Evolutionary conservation across 2,888 invertebrate species (phyloP), one percentile per base, ranked within the genome.

Genomic region (Caenorhabditis virilis): DNA sequence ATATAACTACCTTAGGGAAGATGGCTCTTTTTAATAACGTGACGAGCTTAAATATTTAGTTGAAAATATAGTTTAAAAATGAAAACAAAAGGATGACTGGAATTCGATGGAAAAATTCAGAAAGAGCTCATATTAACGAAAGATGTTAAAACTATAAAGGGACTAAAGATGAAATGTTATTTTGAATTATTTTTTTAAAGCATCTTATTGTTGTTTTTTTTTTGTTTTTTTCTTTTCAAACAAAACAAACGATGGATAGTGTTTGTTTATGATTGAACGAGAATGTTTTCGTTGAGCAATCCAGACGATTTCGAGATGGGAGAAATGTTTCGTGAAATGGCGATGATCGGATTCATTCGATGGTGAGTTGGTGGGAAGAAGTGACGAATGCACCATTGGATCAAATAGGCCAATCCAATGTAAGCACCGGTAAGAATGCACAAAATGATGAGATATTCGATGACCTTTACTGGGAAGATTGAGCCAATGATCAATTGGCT

Each of bases 381-480:
- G 30, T 71, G 69, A 18, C 68, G 66, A 45, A 75, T 71, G 50
- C 73, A 79, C 55, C 61, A 73, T 42, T 76, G 73, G 59, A 81
- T 82, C 36, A 76, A 47, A 49, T 81, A 82, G 41, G 82, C 81
- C 20, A 82, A 66, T 27, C 65, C 74, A 47, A 81, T 71, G 66
- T 81, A 81, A 27, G 78, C 77, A n/a, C 69, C 69, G 16, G 79
- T 82, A 50, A 81, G 62, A 26, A 82, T 38, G 43, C 72, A 71
- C 49, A 79, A 59, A 45, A 80, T 68, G 45, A 80, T 50, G 48
- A 79, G 70, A 52, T 77, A 79, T 54, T 80, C 79, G 61, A 80
- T 69, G 43, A 80, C 48, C 50, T 77, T 59, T 35, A 78, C 58
- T 18, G 80, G 79, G 68, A 81, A 78, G 47, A 82, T 68, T 4